Conservation (phyloP, 2,113 vertebrate species). For the Phaethornis superciliosus region DNA sequence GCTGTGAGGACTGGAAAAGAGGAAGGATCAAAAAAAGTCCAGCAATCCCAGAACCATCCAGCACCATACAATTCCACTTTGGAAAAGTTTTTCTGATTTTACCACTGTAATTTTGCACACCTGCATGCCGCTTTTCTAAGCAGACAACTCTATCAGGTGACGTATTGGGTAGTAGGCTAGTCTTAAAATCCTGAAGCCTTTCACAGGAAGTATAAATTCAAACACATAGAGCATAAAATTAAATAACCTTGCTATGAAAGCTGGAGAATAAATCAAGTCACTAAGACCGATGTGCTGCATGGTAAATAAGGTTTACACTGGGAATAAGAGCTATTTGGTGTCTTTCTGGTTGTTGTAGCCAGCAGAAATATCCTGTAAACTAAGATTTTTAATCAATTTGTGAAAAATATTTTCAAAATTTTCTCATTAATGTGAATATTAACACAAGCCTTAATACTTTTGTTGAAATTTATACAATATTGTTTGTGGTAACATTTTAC, state of each 20-base stretch:
- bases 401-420: conserved; percentile 32
- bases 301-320: not conserved
- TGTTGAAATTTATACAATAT: not conserved
- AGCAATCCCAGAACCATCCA: conserved; percentile 38
- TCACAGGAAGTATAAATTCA: conserved; percentile 34
- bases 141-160: conserved; percentile 70
- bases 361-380: conserved; percentile 39
- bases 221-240: conserved; percentile 25
- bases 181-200: not conserved
- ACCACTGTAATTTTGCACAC: conserved; percentile 51
- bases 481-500: not conserved
- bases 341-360: conserved; percentile 42
- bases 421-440: conserved; percentile 31
- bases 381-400: conserved; percentile 14
- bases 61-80: conserved; percentile 33
- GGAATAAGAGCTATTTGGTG: not conserved
- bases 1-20: conserved; percentile 71
- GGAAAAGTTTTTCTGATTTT: conserved; percentile 67
- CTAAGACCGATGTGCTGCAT: not conserved
- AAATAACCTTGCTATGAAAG: conserved; percentile 55
- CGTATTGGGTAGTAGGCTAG: not conserved
- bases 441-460: not conserved
- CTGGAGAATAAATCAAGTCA: conserved; percentile 36
- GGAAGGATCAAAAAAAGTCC: conserved; percentile 68
- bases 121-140: conserved; percentile 55